A percentile compares a stretch with the other conserved stretches of the same genome.
Conservation (phyloP, 2,888 invertebrate genomes). For the Cheilosia pagana region DNA sequence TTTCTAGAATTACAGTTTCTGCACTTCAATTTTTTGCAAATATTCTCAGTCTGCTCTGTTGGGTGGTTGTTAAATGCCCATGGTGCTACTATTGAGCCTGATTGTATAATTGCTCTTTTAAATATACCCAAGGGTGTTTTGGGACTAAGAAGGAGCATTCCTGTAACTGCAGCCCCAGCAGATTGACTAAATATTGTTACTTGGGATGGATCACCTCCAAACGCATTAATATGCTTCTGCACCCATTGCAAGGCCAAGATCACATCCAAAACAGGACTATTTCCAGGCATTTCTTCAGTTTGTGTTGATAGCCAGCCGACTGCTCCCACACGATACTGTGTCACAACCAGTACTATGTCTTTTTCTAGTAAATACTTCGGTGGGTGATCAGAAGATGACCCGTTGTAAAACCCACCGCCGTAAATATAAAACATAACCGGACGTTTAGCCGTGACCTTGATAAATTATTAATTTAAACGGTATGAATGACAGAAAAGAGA, state of each 20-base stretch:
- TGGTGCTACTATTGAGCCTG: constrained; percentile 84
- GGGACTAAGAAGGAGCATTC: constrained; percentile 83
- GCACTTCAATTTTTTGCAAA: constrained; percentile 79
- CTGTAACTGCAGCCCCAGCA: constrained; percentile 84
- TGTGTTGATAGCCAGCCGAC: constrained; percentile 85
- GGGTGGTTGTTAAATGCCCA: constrained; percentile 84
- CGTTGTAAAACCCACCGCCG: constrained; percentile 83
- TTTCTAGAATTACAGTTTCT: constrained; percentile 70
- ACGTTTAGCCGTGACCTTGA: constrained; percentile 78
- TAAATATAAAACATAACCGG: constrained; percentile 84
- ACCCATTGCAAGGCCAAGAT: constrained; percentile 85
- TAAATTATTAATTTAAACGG: not conserved
- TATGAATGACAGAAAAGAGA: too few relatives aligned
- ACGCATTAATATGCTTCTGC: constrained; percentile 83
- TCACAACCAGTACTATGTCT: constrained; percentile 84
- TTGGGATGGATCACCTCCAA: constrained; percentile 84
- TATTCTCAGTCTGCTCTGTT: constrained; percentile 78
- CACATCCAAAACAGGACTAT: constrained; percentile 85
- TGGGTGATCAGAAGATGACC: constrained; percentile 81
- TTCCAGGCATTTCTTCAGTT: constrained; percentile 84
- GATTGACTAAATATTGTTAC: constrained; percentile 85
- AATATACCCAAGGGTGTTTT: constrained; percentile 81
- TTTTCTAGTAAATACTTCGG: constrained; percentile 83
- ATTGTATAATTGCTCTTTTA: constrained; percentile 84
- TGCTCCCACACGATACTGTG: constrained; percentile 84